Conservation (phyloP, 23 tunicate species). For the Styela plicata region DNA sequence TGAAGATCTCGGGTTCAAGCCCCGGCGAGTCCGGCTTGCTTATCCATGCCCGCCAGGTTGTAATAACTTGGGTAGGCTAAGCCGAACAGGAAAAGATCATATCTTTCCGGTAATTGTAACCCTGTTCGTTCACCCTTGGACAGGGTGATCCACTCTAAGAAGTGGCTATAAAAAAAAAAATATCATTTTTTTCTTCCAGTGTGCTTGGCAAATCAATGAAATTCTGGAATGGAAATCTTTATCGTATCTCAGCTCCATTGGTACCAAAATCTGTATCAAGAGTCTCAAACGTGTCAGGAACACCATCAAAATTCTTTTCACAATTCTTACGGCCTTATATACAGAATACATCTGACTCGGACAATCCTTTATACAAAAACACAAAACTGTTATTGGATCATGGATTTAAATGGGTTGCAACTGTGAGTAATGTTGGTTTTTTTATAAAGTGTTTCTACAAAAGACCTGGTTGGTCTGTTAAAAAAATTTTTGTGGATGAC, state of each 20-base stretch:
- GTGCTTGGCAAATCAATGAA: not conserved
- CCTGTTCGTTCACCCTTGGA: no score
- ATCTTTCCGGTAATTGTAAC: no score
- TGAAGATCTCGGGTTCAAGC: no score
- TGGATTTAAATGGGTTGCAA: slow-evolving; percentile 28
- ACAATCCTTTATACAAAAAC: slow-evolving; percentile 7
- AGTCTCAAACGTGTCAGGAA: not conserved
- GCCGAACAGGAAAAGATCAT: no score
- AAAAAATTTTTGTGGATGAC: no score
- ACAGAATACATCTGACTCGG: not conserved
- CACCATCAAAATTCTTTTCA: not conserved
- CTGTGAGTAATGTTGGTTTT: slow-evolving; percentile 22
- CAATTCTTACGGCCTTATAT: slow-evolving; percentile 9
- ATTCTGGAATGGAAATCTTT: slow-evolving; percentile 44
- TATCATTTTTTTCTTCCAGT: slow-evolving; percentile 10
- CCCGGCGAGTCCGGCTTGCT: no score
- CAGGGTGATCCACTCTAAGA: no score
- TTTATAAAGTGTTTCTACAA: no score
- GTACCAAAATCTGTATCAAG: slow-evolving; percentile 15
- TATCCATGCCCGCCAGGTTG: no score
- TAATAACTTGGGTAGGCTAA: no score
- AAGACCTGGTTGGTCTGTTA: no score
- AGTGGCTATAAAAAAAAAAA: no score
- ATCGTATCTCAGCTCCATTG: slow-evolving; percentile 17
- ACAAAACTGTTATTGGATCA: not conserved